phyloP scores from a whole-genome alignment of 2,888 invertebrate species.

The Norana najaformis region DNA sequence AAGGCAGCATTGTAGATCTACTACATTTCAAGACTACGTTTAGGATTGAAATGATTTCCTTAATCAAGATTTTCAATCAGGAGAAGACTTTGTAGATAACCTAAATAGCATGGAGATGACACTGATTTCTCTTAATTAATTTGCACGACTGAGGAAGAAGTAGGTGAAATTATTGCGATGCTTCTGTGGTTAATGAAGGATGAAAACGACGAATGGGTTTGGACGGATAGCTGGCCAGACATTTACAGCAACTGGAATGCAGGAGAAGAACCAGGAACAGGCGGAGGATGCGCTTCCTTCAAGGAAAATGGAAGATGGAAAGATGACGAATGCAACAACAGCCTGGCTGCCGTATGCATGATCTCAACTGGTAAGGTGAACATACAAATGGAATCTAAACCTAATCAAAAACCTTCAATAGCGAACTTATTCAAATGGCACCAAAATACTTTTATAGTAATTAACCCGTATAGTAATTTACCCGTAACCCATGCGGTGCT shows the following conservation, averaged over 20 bases:
- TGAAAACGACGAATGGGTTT: constrained; percentile 25
- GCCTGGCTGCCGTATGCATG: neutral
- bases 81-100: neutral
- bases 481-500: too few relatives aligned
- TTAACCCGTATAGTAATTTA: too few relatives aligned
- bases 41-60: neutral
- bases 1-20: neutral
- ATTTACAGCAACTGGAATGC: constrained; percentile 30
- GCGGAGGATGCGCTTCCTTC: neutral
- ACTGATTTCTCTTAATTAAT: neutral
- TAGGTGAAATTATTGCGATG: neutral
- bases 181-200: neutral
- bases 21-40: neutral
- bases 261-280: constrained; percentile 24
- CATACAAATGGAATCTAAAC: too few relatives aligned
- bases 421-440: too few relatives aligned
- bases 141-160: neutral
- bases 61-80: neutral
- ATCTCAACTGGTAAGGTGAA: constrained; percentile 21
- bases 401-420: too few relatives aligned
- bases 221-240: constrained; percentile 31
- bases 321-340: constrained; percentile 23
- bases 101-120: neutral
- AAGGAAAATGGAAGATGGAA: constrained; percentile 21
- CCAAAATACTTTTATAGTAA: too few relatives aligned